Evolutionary conservation across 2,797 vertebrate genomes (phyloP), one percentile per base, ranked within the genome.

Genomic region (Anguilla obscura): DNA sequence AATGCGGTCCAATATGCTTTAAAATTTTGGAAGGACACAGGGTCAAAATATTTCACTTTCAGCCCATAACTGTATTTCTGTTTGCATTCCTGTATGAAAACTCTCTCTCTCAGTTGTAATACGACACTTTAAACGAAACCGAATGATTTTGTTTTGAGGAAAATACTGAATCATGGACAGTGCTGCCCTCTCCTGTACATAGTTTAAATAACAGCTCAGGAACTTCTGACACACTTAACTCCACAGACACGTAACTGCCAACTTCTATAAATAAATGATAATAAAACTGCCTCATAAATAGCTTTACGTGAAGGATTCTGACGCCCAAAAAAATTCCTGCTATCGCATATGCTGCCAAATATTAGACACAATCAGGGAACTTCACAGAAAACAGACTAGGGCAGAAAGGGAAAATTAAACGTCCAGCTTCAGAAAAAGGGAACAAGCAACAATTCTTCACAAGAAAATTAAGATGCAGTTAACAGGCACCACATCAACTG

Each of bases 151-250:
- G n/a, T n/a, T 52, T 69, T 27, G 63, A 69, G 40, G 74, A 21
- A 56, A 30, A 56, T n/a, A 54, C 48, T 16, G n/a, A 1, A 56
- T 33, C 18, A 50, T 30, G 83, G 83, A 16, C 27, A 54, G 14
- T 84, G 52, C 24, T 58, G 83, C 50, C 83, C 83, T 84, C 83
- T 56, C 10, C 52, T 84, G 83, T 84, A 30, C 83, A 54, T 33
- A 54, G 50, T n/a, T n/a, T 12, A 58, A 84, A 84, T 84, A 10
- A 16, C 83, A 84, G 83, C 14, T n/a, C 24, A 54, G 52, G 3
- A 45, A 56, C 52, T 5, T 83, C 2, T 2, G n/a, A 83, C 36
- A n/a, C 56, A 21, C 56, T 40, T 7, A 8, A 24, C 18, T 14
- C 56, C 36, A 9, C 33, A 63, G 56, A 85, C 36, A 85, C 3